These are phyloP conservation scores for Machaerirhynchus nigripectus DNA, from an alignment of 2,113 vertebrate species.

Conservation along the genomic window DNA sequence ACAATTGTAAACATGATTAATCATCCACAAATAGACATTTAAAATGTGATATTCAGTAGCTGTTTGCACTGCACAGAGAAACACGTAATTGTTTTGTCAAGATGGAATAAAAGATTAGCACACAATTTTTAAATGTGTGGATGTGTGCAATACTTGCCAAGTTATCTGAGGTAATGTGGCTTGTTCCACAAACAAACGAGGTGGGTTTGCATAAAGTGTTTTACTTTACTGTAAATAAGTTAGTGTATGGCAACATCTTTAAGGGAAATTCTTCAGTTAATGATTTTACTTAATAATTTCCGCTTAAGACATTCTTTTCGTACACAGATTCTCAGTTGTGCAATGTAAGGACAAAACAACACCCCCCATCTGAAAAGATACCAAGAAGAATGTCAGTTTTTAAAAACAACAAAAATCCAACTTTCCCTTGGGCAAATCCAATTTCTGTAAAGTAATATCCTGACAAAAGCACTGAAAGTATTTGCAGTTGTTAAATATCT, in stretches of 20 bases:
- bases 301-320: not conserved
- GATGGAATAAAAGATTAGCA: not conserved
- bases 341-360: not conserved
- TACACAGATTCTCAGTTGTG: not conserved
- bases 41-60: not conserved
- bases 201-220: not conserved
- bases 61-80: not conserved
- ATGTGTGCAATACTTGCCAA: not conserved
- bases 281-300: not conserved
- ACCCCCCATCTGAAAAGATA: not conserved
- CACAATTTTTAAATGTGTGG: not conserved
- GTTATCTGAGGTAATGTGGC: not conserved
- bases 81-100: not conserved
- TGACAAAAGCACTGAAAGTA: not conserved
- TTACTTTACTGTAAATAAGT: not conserved
- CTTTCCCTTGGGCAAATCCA: not conserved
- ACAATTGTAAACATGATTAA: not conserved
- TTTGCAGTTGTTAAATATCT: not conserved
- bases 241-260: not conserved
- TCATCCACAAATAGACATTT: not conserved
- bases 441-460: not conserved
- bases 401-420: not conserved
- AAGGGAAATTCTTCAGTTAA: not conserved
- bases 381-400: not conserved
- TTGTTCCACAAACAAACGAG: not conserved